These are phyloP conservation scores for Raphicerus campestris DNA, from an alignment of 2,113 vertebrate species.

Conservation along the genomic window DNA sequence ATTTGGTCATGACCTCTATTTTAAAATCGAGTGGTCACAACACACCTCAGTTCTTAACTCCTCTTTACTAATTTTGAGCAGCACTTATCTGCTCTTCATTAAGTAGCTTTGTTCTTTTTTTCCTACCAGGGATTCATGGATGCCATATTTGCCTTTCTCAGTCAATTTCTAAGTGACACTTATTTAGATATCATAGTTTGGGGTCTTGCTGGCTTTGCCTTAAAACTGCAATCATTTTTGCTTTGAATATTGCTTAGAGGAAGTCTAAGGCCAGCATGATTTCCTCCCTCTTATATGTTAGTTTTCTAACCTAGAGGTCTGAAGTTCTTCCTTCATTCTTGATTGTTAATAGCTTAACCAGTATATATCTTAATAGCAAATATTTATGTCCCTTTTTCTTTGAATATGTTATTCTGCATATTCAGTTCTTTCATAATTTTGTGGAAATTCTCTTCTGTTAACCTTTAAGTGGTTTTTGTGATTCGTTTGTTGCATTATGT, in stretches of 20 bases:
- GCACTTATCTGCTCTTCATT: neutral
- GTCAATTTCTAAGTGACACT: neutral
- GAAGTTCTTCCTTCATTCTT: slow-evolving; percentile 12
- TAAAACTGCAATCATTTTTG: slow-evolving; percentile 32
- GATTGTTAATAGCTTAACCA: slow-evolving; percentile 1
- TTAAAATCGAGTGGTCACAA: neutral
- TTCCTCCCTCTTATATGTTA: slow-evolving; percentile 18
- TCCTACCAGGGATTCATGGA: neutral
- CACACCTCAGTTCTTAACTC: neutral
- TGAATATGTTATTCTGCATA: neutral
- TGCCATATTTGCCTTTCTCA: neutral
- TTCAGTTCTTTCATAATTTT: neutral
- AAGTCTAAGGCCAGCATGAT: slow-evolving; percentile 4
- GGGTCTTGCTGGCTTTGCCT: slow-evolving; percentile 18
- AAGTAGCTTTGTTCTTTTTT: neutral
- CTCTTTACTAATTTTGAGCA: neutral
- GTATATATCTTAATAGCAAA: neutral
- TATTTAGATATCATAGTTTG: neutral
- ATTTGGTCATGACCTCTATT: slow-evolving; percentile 12
- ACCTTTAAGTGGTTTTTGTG: neutral
- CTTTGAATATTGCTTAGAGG: slow-evolving; percentile 43
- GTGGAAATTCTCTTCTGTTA: neutral
- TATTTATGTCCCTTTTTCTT: neutral
- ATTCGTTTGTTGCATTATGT: neutral
- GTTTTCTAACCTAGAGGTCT: neutral